Evolutionary conservation across 2,113 vertebrate genomes (phyloP), one percentile per base, ranked within the genome.

Genomic region (Pimephales promelas): DNA sequence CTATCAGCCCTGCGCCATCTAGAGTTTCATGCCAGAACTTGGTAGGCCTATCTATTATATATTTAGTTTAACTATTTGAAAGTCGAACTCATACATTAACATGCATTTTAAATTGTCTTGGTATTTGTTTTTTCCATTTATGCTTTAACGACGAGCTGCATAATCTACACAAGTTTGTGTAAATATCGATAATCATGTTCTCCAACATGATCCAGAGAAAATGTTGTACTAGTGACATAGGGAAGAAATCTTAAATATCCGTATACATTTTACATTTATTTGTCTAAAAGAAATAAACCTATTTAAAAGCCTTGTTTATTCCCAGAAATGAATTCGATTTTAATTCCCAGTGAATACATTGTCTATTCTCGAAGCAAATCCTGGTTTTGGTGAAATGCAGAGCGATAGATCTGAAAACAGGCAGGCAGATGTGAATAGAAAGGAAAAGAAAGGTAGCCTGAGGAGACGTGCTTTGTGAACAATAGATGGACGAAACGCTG

Each of bases 391-490:
- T 8, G 31, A 6, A 28, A 57, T 18, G 52, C 52, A 22, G 52
- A 54, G 22, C 22, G 34, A 59, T 24, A 43, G 22, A 40, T 59
- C 54, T 49, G 59, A 31, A 22, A 43, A 49, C 26, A 8, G 78
- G 26, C 59, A 79, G 77, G 26, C 43, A 64, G 78, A 34, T 47
- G 59, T 66, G 40, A 62, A 28, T 10, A 79, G 59, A 79, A 26
- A 64, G 31, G 59, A 79, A 79, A 66, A 61, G 43, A 85, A 64
- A 59, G 68, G 66, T 49, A 24, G 80, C 74, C 79, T 57, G 36
- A 70, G 72, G 79, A 59, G 36, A 79, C 10, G 45, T 66, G 45
- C 43, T 45, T 6, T 36, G 20, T 52, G 62, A 56, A 81, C 36
- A 81, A 81, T 70, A 14, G 31, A 81, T 40, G 13, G 28, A 56